Percentiles rank a stretch among this genome's conserved stretches.
These are phyloP conservation scores for Chaetura pelagica DNA, from an alignment of 2,113 vertebrate genomes.

Conservation along the genomic window DNA sequence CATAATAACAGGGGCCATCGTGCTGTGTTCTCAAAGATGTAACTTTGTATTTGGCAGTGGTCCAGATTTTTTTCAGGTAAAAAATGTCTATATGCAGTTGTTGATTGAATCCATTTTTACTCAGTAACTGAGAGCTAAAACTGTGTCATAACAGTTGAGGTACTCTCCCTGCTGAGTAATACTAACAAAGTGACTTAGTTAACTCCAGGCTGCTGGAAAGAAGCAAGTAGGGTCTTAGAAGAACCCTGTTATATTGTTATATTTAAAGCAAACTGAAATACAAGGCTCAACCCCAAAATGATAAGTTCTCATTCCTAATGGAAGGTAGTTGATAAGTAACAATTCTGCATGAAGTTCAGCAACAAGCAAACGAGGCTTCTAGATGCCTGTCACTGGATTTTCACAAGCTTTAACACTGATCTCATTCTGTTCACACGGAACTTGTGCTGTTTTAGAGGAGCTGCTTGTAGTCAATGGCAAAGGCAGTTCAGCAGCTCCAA, in stretches of 20 bases:
- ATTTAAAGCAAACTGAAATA: not conserved
- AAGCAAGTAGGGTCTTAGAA: not conserved
- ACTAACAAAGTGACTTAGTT: not conserved
- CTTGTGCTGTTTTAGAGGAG: not conserved
- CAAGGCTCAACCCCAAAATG: not conserved
- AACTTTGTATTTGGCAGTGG: not conserved
- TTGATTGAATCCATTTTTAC: not conserved
- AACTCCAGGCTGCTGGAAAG: not conserved
- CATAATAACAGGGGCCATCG: rapidly evolving
- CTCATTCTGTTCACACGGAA: not conserved
- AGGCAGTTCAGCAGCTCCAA: not conserved
- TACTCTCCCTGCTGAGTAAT: not conserved
- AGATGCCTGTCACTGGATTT: not conserved
- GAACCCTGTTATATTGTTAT: not conserved
- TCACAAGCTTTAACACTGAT: not conserved
- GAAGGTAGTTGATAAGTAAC: not conserved
- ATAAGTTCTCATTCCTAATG: not conserved
- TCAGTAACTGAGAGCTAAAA: not conserved
- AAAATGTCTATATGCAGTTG: not conserved
- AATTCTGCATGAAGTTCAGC: not conserved
- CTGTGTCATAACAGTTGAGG: rapidly evolving
- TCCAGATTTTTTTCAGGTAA: not conserved
- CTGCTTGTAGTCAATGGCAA: not conserved
- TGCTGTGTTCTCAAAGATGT: not conserved
- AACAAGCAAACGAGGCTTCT: not conserved